Evolutionary conservation across 1,140 invertebrate genomes (phyloP).

Genomic region (Drosophila busckii): DNA sequence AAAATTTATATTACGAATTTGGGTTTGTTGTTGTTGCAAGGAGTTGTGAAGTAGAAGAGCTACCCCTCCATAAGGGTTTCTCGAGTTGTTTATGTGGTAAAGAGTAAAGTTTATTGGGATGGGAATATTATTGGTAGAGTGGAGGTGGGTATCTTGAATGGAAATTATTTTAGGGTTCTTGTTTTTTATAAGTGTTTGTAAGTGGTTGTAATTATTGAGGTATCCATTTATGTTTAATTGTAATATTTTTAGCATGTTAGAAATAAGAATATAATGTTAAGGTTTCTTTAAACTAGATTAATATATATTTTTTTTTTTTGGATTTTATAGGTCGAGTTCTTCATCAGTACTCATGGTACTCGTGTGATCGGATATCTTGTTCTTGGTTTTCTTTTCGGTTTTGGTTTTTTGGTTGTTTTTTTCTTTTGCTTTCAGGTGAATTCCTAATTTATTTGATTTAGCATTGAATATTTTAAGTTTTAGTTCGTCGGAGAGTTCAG

Average conservation of each 20-base stretch:
- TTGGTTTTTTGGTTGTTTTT: conserved; percentile 10
- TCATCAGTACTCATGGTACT: conserved; percentile 4
- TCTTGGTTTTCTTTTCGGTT: conserved; percentile 1
- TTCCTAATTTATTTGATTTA: conserved; percentile 5
- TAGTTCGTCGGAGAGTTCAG: background rate
- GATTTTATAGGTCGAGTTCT: background rate
- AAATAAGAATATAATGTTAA: background rate
- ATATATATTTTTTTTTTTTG: background rate
- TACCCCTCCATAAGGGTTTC: too few relatives aligned
- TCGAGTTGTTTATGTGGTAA: conserved; percentile 11
- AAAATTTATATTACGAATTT: conserved; percentile 1
- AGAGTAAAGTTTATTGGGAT: conserved; percentile 20
- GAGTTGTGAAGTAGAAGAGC: conserved; percentile 19
- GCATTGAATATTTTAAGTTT: background rate
- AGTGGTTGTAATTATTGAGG: conserved; percentile 24
- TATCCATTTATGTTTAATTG: conserved; percentile 32
- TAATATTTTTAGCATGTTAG: conserved; percentile 13
- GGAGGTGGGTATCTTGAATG: conserved; percentile 20
- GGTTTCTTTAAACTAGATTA: too few relatives aligned
- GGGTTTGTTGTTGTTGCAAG: conserved; percentile 11
- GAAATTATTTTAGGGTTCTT: conserved; percentile 23
- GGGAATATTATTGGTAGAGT: conserved; percentile 8
- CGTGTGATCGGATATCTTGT: background rate
- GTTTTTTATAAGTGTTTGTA: conserved; percentile 24
- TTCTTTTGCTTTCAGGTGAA: conserved; percentile 9